Base-by-base conservation (phyloP, 2,113 vertebrate genomes). In the Nannospalax galili region DNA sequence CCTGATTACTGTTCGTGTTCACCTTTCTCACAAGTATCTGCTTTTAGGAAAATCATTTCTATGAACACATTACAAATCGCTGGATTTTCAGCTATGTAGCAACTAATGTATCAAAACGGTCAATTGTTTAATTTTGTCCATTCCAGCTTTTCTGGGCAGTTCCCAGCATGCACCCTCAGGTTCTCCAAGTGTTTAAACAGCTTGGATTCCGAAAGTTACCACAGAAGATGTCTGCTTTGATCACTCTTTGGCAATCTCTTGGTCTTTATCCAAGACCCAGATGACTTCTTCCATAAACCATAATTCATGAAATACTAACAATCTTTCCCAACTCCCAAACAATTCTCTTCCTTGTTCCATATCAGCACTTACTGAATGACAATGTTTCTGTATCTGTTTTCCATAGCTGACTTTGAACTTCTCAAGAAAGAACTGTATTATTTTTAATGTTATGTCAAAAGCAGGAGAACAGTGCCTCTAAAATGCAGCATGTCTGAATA, bases 381-480 rank as follows among this genome's bases (percentile, higher is more conserved):
- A 62, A 78, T 58, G 10, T 87, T 70, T 69, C 62, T 58, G 37
- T 62, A 65, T 93, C 62, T 93, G n/a, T n/a, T n/a, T n/a, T 81
- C 28, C 45, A 37, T 17, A 88, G 84, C 7, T 60, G 75, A 88
- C 20, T 15, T 1, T n/a, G 52, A 91, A 91, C 22, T 58, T 88
- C 48, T 89, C 2, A 48, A 56, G 17, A 48, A 35, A 40, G 3
- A 7, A 48, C 70, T 88, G 7, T 65, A 67, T 91, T 42, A 86
- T 67, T 86, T 95, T 88, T 48, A 82, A 89, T 45, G 89, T 92
- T 84, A 45, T 94, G 82, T 78, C 11, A 64, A 90, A 96, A 80
- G 56, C 75, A 45, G 20, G 24, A 90, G 45, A 91, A 95, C 56
- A n/a, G n/a, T n/a, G n/a, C n/a, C 77, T 48, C n/a, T n/a, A n/a